Evolutionary conservation across 2,797 vertebrate species (phyloP), one percentile per base, ranked within the genome.

Genomic region (Gila robusta): DNA sequence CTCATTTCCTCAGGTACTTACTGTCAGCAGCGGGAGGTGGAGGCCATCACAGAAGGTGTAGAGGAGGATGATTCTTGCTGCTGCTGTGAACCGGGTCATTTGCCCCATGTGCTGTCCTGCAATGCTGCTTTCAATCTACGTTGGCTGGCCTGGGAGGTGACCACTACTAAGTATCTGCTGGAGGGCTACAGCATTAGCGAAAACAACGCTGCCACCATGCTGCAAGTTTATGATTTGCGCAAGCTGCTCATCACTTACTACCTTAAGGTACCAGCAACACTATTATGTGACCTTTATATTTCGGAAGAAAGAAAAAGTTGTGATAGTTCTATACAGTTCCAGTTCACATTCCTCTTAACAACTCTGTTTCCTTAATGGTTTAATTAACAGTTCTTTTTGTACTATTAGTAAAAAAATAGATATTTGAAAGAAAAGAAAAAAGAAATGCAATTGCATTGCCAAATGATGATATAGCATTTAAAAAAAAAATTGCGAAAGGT

Each of bases 21-120:
- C 84, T 99, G 98, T 92, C 98, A 99, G 94, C 98, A 99, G 95
- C 94, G 98, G 71, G 98, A 99, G 93, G 98, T 99, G 88, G 98
- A 99, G 90, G 98, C 98, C 91, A 98, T 99, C 93, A 97, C 96
- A n/a, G 98, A 99, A 91, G 97, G 97, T 0, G 96, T 98, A 32
- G 98, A 99, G 91, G 97, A 98, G 1, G 96, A 98, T 2, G 95
- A 96, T 2, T 96, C 95, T n/a, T 99, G 98, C 93, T 99, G 98
- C 94, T 99, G 97, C 91, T 98, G 97, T 19, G 95, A 97, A 85
- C 97, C 96, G 0, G 97, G 98, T 11, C 97, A 97, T 92, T 80
- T 98, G 91, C 97, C 97, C 19, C 97, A 98, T 91, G 93, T 98
- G 90, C 90, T 99, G 67, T 99, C 98, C 0, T 98, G 98, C 90